A percentile compares a stretch with the other conserved stretches of the same genome.
phyloP scores from a whole-genome alignment of 2,797 vertebrate genomes.

The Pseudomugil tenellus region DNA sequence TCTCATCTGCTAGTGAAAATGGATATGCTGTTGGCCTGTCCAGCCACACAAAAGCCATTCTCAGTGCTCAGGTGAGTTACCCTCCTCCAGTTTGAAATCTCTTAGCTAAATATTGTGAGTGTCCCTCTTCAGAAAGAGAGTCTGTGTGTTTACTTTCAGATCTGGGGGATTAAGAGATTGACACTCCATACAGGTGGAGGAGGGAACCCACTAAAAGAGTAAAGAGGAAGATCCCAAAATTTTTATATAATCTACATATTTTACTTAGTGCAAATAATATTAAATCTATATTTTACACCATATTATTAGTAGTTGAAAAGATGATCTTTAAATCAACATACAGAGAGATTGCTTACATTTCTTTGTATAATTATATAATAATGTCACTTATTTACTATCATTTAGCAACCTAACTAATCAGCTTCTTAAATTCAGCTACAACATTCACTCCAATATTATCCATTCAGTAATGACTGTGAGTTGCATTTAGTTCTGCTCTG shows the following conservation, averaged over 20 bases:
- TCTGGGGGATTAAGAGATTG: constrained; percentile 79
- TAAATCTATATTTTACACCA: background rate
- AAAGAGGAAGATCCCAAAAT: background rate
- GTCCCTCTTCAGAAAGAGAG: constrained; percentile 77
- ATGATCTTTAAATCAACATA: background rate
- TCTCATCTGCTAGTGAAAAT: constrained; percentile 81
- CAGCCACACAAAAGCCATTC: constrained; percentile 72
- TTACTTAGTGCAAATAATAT: background rate
- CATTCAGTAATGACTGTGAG: constrained; percentile 59
- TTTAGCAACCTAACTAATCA: constrained; percentile 26
- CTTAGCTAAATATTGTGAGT: constrained; percentile 85
- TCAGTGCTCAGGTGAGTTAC: constrained; percentile 77
- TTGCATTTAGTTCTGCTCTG: constrained; percentile 58
- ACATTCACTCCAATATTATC: constrained; percentile 48
- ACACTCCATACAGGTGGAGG: constrained; percentile 50
- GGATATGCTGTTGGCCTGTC: constrained; percentile 79
- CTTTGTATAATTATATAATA: constrained; percentile 1
- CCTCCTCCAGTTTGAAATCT: constrained; percentile 82
- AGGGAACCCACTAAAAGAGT: constrained; percentile 22
- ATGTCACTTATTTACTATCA: constrained; percentile 23
- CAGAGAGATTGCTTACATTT: background rate
- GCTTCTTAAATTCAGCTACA: constrained; percentile 43
- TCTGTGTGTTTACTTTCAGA: constrained; percentile 78
- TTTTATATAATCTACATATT: background rate
- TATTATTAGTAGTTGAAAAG: background rate